A percentile compares a stretch with the other conserved stretches of the same genome.
These are phyloP conservation scores for Anas georgica DNA, from an alignment of 2,797 vertebrate species.

Conservation along the genomic window DNA sequence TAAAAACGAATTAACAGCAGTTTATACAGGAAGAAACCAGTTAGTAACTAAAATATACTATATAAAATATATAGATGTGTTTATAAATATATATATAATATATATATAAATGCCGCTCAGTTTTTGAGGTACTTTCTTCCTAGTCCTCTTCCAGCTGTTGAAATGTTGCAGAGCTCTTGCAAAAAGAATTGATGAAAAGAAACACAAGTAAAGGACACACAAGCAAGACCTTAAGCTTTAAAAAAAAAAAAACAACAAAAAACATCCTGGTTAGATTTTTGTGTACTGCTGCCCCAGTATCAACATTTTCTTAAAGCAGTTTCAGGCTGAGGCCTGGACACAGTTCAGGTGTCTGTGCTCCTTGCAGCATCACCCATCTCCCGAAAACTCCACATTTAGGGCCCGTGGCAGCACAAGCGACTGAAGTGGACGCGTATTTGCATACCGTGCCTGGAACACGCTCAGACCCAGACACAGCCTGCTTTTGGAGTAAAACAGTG, in stretches of 20 bases:
- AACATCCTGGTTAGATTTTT: background rate
- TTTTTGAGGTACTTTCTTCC: background rate
- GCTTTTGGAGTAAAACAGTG: background rate
- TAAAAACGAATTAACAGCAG: too few relatives aligned
- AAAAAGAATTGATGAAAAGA: background rate
- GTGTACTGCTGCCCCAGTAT: fast-evolving
- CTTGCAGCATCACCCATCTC: fast-evolving
- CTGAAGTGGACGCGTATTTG: background rate
- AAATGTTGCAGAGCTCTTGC: background rate
- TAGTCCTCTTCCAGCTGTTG: background rate
- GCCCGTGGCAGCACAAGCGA: background rate
- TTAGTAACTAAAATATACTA: too few relatives aligned
- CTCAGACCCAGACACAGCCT: background rate
- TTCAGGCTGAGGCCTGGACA: background rate
- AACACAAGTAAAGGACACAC: background rate
- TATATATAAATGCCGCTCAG: too few relatives aligned
- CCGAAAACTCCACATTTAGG: fast-evolving
- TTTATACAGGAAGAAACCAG: background rate
- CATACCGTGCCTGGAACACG: background rate
- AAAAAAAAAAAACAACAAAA: background rate
- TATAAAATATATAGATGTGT: too few relatives aligned
- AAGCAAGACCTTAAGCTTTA: background rate
- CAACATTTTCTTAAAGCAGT: background rate
- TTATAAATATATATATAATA: too few relatives aligned
- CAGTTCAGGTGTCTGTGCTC: background rate